A percentile compares a stretch with the other conserved stretches of the same genome.
phyloP scores from a whole-genome alignment of 2,888 invertebrate species.

The Hydriomena furcata region DNA sequence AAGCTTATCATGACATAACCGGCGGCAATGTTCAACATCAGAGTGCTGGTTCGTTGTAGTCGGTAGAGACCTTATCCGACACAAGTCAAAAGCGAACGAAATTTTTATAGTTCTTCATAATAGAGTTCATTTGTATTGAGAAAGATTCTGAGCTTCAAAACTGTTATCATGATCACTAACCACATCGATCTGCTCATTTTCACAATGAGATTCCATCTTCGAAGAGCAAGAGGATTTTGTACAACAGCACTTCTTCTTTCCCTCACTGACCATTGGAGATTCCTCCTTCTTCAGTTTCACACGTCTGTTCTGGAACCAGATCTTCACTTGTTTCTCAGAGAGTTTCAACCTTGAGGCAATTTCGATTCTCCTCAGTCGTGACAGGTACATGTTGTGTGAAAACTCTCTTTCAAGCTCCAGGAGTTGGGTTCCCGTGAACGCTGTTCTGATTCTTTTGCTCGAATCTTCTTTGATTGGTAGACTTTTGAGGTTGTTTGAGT shows the following conservation, averaged over 20 bases:
- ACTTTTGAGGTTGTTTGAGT: slow-evolving; percentile 72
- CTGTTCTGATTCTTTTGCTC: slow-evolving; percentile 95
- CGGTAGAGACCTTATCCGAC: too few species aligned
- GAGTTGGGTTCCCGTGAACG: slow-evolving; percentile 95
- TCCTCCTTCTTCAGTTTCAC: slow-evolving; percentile 97
- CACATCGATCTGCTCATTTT: slow-evolving; percentile 74
- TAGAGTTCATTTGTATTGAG: slow-evolving; percentile 53
- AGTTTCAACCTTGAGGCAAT: slow-evolving; percentile 94
- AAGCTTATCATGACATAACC: too few species aligned
- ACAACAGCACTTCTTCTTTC: slow-evolving; percentile 71
- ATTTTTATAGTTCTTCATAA: too few species aligned
- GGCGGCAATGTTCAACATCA: too few species aligned
- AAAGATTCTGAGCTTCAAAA: slow-evolving; percentile 62
- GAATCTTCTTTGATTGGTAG: slow-evolving; percentile 84
- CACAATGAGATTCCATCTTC: slow-evolving; percentile 59
- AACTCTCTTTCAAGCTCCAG: slow-evolving; percentile 95
- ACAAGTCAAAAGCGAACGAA: too few species aligned
- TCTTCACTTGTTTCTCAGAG: slow-evolving; percentile 97
- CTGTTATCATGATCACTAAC: slow-evolving; percentile 70
- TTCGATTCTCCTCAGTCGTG: slow-evolving; percentile 94
- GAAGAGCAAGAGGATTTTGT: slow-evolving; percentile 59
- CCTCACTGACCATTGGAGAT: slow-evolving; percentile 73
- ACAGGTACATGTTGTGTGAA: slow-evolving; percentile 94
- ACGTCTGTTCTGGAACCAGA: slow-evolving; percentile 97
- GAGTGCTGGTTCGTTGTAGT: too few species aligned